Conservation (phyloP, 2,888 invertebrate genomes). For the Caenorhabditis wallacei region DNA sequence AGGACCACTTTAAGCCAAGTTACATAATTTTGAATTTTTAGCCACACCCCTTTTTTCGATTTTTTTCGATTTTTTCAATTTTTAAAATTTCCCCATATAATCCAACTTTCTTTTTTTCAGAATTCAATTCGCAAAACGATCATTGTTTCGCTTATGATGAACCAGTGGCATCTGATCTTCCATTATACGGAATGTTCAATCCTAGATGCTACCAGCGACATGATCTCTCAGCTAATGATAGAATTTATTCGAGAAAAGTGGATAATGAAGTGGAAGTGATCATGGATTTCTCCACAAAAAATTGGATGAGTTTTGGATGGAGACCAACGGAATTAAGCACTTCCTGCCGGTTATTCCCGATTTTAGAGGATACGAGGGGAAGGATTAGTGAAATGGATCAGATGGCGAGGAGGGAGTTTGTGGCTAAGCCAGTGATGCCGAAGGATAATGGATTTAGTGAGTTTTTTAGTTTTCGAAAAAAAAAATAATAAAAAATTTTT, state of each 20-base stretch:
- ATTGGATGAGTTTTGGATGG: conserved; percentile 81
- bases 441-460: conserved; percentile 75
- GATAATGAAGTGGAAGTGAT: conserved; percentile 80
- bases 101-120: conserved; percentile 37
- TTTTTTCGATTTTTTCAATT: too few relatives aligned
- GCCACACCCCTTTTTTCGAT: too few relatives aligned
- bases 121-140: conserved; percentile 67
- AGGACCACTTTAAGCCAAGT: too few relatives aligned
- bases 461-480: conserved; percentile 10
- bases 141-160: conserved; percentile 71
- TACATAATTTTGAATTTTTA: too few relatives aligned
- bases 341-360: conserved; percentile 82
- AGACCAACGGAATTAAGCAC: conserved; percentile 77
- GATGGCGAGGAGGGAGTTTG: conserved; percentile 60
- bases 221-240: conserved; percentile 74
- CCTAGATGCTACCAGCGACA: conserved; percentile 75
- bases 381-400: conserved; percentile 54
- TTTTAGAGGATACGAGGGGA: conserved; percentile 72
- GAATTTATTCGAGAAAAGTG: conserved; percentile 71
- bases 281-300: conserved; percentile 77
- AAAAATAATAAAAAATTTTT: too few relatives aligned
- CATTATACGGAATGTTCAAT: conserved; percentile 79
- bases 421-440: conserved; percentile 73
- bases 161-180: conserved; percentile 53
- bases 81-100: neutral